Evolutionary conservation across 1,140 invertebrate genomes (phyloP).

Genomic region (Anoplophora glabripennis): DNA sequence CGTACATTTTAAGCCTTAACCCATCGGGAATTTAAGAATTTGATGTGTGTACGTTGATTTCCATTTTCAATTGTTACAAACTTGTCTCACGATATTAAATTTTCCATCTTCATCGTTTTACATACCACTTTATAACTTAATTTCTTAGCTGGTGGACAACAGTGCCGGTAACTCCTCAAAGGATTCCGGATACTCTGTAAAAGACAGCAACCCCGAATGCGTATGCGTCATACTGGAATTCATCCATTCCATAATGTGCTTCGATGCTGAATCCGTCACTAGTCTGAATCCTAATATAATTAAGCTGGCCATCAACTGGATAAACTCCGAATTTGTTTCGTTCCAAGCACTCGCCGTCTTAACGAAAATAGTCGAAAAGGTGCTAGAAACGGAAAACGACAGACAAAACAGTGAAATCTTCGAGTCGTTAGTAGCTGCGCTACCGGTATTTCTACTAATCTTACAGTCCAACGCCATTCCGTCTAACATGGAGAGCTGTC

Average conservation of each 20-base stretch:
- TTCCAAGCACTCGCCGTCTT: slow-evolving; percentile 39
- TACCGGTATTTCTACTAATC: slow-evolving; percentile 35
- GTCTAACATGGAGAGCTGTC: slow-evolving; percentile 10
- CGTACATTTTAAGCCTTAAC: not conserved
- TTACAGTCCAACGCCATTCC: not conserved
- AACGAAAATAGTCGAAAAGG: slow-evolving; percentile 33
- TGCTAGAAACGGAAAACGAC: slow-evolving; percentile 4
- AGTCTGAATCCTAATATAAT: slow-evolving; percentile 49
- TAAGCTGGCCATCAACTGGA: slow-evolving; percentile 50
- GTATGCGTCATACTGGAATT: slow-evolving; percentile 54
- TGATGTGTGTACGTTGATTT: not conserved
- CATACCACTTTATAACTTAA: not conserved
- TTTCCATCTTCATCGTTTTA: not conserved
- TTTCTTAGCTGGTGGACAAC: not conserved
- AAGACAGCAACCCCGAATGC: slow-evolving; percentile 48
- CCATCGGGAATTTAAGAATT: not conserved
- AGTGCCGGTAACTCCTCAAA: not conserved
- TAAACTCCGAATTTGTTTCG: slow-evolving; percentile 42
- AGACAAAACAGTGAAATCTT: slow-evolving; percentile 30
- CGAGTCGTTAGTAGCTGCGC: slow-evolving; percentile 25
- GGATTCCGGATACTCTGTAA: not conserved
- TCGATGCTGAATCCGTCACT: slow-evolving; percentile 47
- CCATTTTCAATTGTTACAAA: not conserved
- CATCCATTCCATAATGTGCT: slow-evolving; percentile 50
- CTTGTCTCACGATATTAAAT: not conserved